Evolutionary conservation across 1,140 invertebrate genomes (phyloP).

Genomic region (Mesaphorura yosii): DNA sequence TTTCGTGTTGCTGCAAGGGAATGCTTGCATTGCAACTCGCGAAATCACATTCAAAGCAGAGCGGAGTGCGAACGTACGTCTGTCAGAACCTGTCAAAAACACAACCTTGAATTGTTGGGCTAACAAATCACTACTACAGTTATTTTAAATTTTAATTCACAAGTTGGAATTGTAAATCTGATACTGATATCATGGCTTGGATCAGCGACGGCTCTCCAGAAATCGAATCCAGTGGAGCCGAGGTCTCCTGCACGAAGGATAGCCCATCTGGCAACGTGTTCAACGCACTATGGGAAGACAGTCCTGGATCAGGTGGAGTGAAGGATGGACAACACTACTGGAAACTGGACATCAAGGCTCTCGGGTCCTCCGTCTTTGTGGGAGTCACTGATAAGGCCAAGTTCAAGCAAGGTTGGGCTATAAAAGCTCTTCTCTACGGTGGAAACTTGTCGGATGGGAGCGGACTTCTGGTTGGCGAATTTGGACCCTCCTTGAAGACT

Average conservation of each 20-base stretch:
- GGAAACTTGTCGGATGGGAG: background rate
- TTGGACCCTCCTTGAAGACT: background rate
- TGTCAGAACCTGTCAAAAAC: no score
- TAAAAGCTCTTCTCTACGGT: conserved; percentile 1
- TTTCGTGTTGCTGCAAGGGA: no score
- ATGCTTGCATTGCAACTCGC: no score
- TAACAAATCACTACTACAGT: no score
- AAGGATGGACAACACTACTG: conserved; percentile 1
- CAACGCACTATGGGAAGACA: conserved; percentile 4
- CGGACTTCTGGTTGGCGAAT: background rate
- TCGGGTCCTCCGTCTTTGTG: background rate
- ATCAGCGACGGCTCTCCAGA: conserved; percentile 1
- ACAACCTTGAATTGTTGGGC: no score
- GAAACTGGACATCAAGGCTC: background rate
- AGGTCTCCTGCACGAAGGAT: no score
- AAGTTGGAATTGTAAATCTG: background rate
- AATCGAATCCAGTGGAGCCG: background rate
- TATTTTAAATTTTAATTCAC: background rate
- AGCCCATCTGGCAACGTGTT: no score
- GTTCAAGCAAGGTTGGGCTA: conserved; percentile 1
- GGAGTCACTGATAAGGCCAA: background rate
- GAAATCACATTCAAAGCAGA: no score
- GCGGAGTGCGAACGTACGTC: no score
- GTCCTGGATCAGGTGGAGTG: background rate
- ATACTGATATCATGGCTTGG: background rate